Evolutionary conservation across 2,797 vertebrate genomes (phyloP).

Genomic region (Myripristis jacobus): DNA sequence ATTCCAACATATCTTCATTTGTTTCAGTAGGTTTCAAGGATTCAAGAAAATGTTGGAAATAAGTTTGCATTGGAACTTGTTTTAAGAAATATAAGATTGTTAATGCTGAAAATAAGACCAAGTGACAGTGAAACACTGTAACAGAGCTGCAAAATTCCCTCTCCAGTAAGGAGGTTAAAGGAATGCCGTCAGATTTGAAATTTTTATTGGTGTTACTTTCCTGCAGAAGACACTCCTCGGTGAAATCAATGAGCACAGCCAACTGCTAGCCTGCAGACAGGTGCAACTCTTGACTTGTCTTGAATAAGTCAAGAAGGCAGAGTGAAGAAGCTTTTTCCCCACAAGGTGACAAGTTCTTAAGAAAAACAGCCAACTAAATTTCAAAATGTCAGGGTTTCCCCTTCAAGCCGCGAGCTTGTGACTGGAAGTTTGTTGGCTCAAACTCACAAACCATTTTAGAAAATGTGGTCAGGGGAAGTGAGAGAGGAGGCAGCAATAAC

Average conservation of each 20-base stretch:
- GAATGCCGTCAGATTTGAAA: no score
- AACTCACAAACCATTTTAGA: background rate
- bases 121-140: background rate
- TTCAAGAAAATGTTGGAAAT: no score
- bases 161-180: no score
- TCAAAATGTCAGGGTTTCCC: background rate
- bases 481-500: background rate
- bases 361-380: background rate
- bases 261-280: background rate
- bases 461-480: background rate
- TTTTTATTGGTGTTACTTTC: no score
- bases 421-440: background rate
- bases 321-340: no score
- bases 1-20: no score
- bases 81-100: no score
- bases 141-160: background rate
- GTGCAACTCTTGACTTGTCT: background rate
- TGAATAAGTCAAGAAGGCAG: background rate
- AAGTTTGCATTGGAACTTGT: no score
- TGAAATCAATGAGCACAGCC: no score
- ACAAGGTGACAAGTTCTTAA: background rate
- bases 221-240: no score
- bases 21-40: no score
- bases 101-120: no score
- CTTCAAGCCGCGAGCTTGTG: background rate